Conservation (phyloP, 2,113 vertebrate species). For the Seriola dumerili region DNA sequence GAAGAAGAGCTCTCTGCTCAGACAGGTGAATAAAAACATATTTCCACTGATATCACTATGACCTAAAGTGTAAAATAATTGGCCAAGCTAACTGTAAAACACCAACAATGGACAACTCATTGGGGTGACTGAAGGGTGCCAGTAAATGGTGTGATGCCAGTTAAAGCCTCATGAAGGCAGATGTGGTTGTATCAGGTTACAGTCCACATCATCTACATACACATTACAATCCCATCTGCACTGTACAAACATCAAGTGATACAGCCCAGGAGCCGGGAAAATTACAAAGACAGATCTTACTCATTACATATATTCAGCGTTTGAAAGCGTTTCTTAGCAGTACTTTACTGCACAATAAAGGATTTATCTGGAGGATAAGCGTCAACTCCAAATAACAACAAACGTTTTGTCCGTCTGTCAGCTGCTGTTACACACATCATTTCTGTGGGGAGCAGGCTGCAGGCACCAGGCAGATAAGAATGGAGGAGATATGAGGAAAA, state of each 20-base stretch:
- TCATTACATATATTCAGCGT: background rate
- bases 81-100: conserved; percentile 1
- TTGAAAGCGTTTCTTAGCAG: background rate
- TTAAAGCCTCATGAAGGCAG: conserved; percentile 28
- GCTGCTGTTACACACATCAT: conserved; percentile 54
- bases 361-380: background rate
- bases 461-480: conserved; percentile 91
- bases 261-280: conserved; percentile 83
- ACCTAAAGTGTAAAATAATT: background rate
- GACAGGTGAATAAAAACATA: background rate
- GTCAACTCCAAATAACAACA: background rate
- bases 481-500: conserved; percentile 58
- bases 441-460: conserved; percentile 87
- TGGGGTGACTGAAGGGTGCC: background rate
- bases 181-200: conserved; percentile 7
- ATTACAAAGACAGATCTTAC: background rate
- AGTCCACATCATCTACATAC: background rate
- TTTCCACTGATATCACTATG: background rate
- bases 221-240: conserved; percentile 8
- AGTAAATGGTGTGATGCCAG: background rate
- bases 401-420: background rate
- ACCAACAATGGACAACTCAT: background rate
- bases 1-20: too few species aligned
- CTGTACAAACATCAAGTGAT: conserved; percentile 30
- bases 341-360: background rate